Conservation (phyloP, 2,113 vertebrate genomes). For the Ctenomys sociabilis region DNA sequence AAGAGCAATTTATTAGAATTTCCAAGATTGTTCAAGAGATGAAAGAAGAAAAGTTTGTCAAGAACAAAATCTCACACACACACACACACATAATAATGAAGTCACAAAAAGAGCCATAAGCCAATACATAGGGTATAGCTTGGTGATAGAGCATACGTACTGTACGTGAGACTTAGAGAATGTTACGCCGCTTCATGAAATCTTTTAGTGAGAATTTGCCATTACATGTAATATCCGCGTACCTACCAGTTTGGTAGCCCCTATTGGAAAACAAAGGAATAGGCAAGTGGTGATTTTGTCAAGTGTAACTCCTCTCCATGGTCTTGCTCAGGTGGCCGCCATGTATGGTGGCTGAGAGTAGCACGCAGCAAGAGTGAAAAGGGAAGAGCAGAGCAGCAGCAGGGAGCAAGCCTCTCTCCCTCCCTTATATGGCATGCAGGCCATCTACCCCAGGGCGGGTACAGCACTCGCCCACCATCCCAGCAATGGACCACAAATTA, state of each 20-base stretch:
- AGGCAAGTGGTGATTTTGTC: background rate
- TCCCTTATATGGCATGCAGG: too few species aligned
- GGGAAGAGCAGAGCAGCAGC: too few species aligned
- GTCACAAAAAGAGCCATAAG: background rate
- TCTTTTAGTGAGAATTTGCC: background rate
- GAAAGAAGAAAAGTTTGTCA: conserved; percentile 2
- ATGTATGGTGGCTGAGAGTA: too few species aligned
- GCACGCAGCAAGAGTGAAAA: too few species aligned
- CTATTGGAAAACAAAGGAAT: background rate
- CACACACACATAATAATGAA: background rate
- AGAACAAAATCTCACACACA: background rate
- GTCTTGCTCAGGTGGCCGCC: background rate
- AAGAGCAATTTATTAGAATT: conserved; percentile 22
- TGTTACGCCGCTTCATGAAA: background rate
- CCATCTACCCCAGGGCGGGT: too few species aligned
- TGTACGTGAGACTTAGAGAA: background rate
- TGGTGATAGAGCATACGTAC: background rate
- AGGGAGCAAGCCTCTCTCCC: too few species aligned
- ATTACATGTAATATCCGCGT: background rate
- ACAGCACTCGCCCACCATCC: too few species aligned
- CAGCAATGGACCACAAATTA: too few species aligned
- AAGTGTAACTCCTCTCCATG: background rate
- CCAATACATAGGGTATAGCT: background rate
- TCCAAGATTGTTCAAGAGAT: background rate
- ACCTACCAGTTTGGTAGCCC: background rate